Base-by-base conservation (phyloP, 1,140 invertebrate genomes). In the Caenorhabditis latens region DNA sequence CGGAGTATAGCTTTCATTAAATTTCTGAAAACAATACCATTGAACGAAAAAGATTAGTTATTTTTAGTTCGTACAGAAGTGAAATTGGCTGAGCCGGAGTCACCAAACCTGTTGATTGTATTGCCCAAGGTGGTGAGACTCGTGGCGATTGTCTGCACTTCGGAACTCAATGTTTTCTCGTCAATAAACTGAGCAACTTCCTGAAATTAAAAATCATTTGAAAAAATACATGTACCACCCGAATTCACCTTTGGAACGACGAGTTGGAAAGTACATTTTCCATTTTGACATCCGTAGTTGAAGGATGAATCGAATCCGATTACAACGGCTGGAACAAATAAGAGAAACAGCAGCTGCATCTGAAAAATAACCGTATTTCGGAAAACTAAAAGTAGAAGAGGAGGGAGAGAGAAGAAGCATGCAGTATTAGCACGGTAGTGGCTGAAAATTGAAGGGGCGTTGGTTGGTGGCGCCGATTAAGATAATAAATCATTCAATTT, bases 401-500 rank as follows among this genome's bases (percentile, higher is more conserved):
- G n/a, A 11, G 32, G n/a, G 58, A 32, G 21, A 24, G 32, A 11
- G 24, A 32, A 63, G 24, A 13, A 63, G 13, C 55, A 58, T 19
- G 13, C n/a, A 58, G 19, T 58, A 58, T 58, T 58, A 7, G 55
- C 21, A 71, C 42, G 65, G 65, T 71, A 71, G 65, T 71, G 61
- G 4, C 19, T 40, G 42, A 71, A 43, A 71, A 71, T 43, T 6
- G 40, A 46, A 71, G 16, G 65, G 65, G 65, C 65, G 65, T 71
- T 71, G 65, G 65, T 71, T 71, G 42, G 40, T 19, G 42, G 65
- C 65, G 42, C 42, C 42, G 65, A 71, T 71, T 71, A 32, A 71
- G 65, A 71, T 71, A 71, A 71, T 71, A 71, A 71, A 71, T 71
- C 65, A 71, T 71, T 71, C 65, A 71, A 71, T 43, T 71, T 71